These are phyloP conservation scores for Acromyrmex echinatior DNA, from an alignment of 1,140 invertebrate species.

Conservation along the genomic window DNA sequence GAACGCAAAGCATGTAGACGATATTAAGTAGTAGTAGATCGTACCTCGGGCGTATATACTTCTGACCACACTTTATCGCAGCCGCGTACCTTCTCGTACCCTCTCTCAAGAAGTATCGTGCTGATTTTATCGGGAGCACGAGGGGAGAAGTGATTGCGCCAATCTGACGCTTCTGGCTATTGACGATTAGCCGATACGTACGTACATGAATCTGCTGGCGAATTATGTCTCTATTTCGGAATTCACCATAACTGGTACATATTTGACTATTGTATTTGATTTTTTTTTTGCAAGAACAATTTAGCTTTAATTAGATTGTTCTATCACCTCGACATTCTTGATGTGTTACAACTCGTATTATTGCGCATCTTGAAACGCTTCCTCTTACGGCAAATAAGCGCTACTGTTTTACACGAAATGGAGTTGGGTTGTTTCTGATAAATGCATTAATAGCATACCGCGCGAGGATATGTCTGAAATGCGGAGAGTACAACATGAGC, in stretches of 20 bases:
- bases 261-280: neutral
- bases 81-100: conserved; percentile 5
- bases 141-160: conserved; percentile 44
- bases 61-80: conserved; percentile 45
- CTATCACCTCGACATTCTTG: neutral
- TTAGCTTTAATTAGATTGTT: neutral
- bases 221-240: conserved; percentile 54
- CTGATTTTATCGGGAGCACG: conserved; percentile 46
- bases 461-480: conserved; percentile 25
- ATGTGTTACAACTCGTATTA: neutral
- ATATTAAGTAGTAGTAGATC: conserved; percentile 64
- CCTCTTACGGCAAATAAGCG: neutral
- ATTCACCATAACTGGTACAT: neutral
- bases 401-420: conserved; percentile 1
- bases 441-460: conserved; percentile 31
- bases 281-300: neutral
- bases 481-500: neutral
- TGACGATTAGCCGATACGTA: conserved; percentile 67
- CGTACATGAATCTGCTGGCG: conserved; percentile 1
- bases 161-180: conserved; percentile 58
- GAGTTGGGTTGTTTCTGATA: neutral
- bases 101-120: conserved; percentile 66
- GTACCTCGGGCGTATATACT: conserved; percentile 55
- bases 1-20: conserved; percentile 42
- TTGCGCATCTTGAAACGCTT: neutral